Evolutionary conservation across 2,113 vertebrate species (phyloP).

Genomic region (Gyps fulvus): DNA sequence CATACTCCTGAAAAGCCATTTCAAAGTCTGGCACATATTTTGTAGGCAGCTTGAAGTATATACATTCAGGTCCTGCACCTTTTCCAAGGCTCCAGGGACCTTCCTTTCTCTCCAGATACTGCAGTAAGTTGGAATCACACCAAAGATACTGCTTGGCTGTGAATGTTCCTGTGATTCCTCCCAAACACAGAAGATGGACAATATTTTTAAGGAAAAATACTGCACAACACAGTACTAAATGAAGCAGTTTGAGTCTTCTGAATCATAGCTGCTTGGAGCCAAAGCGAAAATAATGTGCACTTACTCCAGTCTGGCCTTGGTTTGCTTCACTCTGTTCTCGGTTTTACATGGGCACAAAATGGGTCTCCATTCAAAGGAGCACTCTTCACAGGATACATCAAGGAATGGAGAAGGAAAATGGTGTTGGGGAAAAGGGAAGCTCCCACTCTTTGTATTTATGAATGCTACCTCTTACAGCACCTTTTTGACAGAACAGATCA

Average conservation of each 20-base stretch:
- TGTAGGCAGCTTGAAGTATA: background rate
- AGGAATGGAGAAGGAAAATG: background rate
- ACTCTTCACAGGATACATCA: background rate
- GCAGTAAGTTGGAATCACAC: background rate
- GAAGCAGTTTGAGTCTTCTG: background rate
- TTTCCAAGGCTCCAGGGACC: background rate
- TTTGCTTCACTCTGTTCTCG: background rate
- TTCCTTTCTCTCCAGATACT: background rate
- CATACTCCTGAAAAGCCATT: background rate
- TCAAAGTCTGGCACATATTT: background rate
- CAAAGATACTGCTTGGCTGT: background rate
- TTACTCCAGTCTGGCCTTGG: background rate
- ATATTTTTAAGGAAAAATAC: background rate
- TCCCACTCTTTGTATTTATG: background rate
- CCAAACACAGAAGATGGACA: background rate
- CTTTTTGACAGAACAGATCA: constrained; percentile 18
- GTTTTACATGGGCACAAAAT: background rate
- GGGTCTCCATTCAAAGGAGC: background rate
- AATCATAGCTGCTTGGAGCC: background rate
- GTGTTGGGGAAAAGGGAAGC: background rate
- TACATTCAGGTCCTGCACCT: background rate
- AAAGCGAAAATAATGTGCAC: background rate
- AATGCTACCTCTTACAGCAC: background rate
- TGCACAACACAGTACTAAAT: background rate
- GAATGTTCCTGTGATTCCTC: background rate